Base-by-base conservation (phyloP, 2,888 invertebrate genomes). In the Epistrophe grossulariae region DNA sequence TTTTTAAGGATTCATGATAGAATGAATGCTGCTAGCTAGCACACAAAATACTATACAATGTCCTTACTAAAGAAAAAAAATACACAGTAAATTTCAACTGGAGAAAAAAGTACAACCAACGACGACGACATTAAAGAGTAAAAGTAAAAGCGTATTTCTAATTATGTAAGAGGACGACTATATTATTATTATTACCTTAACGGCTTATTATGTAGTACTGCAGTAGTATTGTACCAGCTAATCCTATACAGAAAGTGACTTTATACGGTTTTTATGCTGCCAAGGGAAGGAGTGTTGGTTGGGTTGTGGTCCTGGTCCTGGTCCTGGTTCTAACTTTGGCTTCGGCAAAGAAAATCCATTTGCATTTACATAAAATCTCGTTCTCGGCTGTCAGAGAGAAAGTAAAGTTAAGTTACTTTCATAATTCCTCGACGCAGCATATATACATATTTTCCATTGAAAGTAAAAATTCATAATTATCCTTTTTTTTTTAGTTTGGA, bases 61-160 rank as follows among this genome's bases (percentile, higher is more conserved):
- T 70, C 62, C 64, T 15, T 9, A 8, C 35, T 35, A 9, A 59
- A 50, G 52, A 55, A n/a, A 15, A 31, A n/a, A 45, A 28, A 64
- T 38, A 60, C 31, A 40, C 17, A 38, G n/a, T n/a, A n/a, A 59
- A 68, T 55, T 73, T n/a, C 7, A n/a, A 43, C 15, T n/a, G 15
- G 15, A 35, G 35, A 17, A 52, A 13, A 78, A 43, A 55, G 13
- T 17, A 43, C 15, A 60, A 17, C 13, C 9, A 50, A 50, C 50
- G 24, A 24, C 9, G 59, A 50, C 50, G 57, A 15, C 40, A 24
- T 28, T 70, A 70, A 55, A 60, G 71, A 83, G 68, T 73, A 62
- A 79, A 84, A 76, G 80, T 72, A 76, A 84, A 82, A 85, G 79
- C 73, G 74, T 82, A 70, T 87, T 76, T 83, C 76, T 87, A 79